Base-by-base conservation (phyloP, 2,888 invertebrate species). In the Hemistola chrysoprasaria region DNA sequence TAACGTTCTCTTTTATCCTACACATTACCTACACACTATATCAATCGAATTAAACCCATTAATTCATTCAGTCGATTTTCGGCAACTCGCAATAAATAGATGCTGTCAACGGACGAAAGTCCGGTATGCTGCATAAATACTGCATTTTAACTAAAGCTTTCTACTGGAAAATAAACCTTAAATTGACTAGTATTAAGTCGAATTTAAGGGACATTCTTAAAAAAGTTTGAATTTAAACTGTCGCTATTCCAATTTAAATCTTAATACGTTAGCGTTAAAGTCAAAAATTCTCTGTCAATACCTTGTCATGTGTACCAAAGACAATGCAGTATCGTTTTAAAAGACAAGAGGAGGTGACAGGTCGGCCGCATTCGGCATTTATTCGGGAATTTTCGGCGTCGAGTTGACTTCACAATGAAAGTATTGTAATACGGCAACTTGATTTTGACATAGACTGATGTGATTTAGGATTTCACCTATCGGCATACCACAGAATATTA, bases 311-410 rank as follows among this genome's bases (percentile, higher is more conserved):
- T 44, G 30, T 35, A 34, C 50, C 31, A 59, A 65, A 82, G 78
- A 83, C 84, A 84, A 83, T 82, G 78, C 78, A 63, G 59, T 75
- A 76, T 76, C 73, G 76, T 76, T 83, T 83, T 79, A 76, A 76
- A 78, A 74, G 78, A 78, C 80, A 82, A 74, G 75, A 66, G 64
- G 66, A 78, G 78, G 82, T 81, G 82, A 83, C 82, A 80, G 79
- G 50, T 53, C 49, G 62, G 59, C 70, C 59, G 66, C 73, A 71
- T 84, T 80, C 74, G 76, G 77, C 68, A 69, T 77, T 82, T 79
- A 78, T 82, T 82, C 75, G 74, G 69, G 71, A 78, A 79, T 78
- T 78, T 70, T 72, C 64, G 71, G 62, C 60, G 63, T 52, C 54
- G 53, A 61, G 65, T 56, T 70, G 71, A 77, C 73, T 71, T 75